Evolutionary conservation across 2,113 vertebrate genomes (phyloP).

Genomic region (Chaetops frenatus): DNA sequence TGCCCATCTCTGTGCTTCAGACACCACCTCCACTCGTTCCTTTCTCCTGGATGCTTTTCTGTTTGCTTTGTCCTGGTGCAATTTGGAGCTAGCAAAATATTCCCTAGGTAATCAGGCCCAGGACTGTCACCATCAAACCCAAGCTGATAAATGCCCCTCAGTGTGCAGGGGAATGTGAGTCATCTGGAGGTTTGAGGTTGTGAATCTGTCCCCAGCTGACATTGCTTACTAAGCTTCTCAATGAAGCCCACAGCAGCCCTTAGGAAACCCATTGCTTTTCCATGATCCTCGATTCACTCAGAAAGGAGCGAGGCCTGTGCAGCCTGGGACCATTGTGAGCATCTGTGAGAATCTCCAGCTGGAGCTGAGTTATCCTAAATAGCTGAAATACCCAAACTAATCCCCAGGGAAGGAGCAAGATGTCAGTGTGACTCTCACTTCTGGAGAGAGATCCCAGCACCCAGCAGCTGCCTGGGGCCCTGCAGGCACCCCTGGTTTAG

Average conservation of each 20-base stretch:
- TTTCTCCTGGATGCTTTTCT: neutral
- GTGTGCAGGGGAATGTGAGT: neutral
- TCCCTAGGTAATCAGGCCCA: neutral
- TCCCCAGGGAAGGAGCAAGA: neutral
- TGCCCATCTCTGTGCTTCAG: neutral
- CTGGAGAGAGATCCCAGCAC: neutral
- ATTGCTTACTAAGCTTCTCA: neutral
- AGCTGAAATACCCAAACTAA: neutral
- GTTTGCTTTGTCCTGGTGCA: neutral
- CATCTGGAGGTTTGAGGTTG: neutral
- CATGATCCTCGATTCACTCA: neutral
- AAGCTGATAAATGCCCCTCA: neutral
- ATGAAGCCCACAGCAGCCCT: neutral
- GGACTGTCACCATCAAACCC: neutral
- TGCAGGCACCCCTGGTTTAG: neutral
- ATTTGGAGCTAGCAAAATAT: neutral
- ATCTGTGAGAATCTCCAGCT: neutral
- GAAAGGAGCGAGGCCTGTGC: accelerated
- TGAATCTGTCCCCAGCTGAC: neutral
- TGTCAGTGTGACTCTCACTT: neutral
- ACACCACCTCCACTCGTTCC: neutral
- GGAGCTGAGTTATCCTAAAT: neutral
- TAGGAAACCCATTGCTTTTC: neutral
- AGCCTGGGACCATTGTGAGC: neutral
- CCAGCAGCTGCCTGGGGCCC: neutral